Evolutionary conservation across 2,888 invertebrate species (phyloP).

Genomic region (Nomada flava): DNA sequence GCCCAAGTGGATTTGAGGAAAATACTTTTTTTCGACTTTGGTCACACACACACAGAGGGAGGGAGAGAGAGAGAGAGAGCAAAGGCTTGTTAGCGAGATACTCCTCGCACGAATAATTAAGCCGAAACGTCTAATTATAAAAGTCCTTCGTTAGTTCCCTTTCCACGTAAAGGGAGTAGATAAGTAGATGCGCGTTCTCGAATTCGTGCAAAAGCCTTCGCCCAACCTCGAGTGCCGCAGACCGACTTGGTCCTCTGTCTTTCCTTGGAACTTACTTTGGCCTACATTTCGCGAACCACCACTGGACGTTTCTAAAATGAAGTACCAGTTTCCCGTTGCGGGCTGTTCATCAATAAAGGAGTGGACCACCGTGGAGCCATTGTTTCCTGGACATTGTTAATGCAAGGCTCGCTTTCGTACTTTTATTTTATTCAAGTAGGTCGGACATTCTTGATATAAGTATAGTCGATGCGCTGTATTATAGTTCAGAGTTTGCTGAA

Average conservation of each 20-base stretch:
- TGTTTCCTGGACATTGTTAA: too few species aligned
- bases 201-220: conserved; percentile 39
- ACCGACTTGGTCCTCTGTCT: not conserved
- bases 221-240: conserved; percentile 4
- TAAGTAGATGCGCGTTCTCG: conserved; percentile 55
- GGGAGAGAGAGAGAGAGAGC: too few species aligned
- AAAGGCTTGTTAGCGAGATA: conserved; percentile 73
- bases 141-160: conserved; percentile 76
- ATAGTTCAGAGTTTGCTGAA: too few species aligned
- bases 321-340: not conserved
- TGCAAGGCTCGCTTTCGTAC: too few species aligned
- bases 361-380: too few species aligned
- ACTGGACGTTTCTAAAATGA: not conserved
- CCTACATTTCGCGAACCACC: not conserved
- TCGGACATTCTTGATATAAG: too few species aligned
- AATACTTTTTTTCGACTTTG: conserved; percentile 7
- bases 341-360: too few species aligned
- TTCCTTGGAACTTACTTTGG: conserved; percentile 1
- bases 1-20: conserved; percentile 48
- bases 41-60: not conserved
- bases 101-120: conserved; percentile 75
- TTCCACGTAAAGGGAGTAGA: conserved; percentile 67
- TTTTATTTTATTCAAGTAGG: too few species aligned
- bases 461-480: too few species aligned
- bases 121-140: conserved; percentile 78